These are phyloP conservation scores for Dione juno DNA, from an alignment of 2,888 invertebrate species.

Conservation along the genomic window DNA sequence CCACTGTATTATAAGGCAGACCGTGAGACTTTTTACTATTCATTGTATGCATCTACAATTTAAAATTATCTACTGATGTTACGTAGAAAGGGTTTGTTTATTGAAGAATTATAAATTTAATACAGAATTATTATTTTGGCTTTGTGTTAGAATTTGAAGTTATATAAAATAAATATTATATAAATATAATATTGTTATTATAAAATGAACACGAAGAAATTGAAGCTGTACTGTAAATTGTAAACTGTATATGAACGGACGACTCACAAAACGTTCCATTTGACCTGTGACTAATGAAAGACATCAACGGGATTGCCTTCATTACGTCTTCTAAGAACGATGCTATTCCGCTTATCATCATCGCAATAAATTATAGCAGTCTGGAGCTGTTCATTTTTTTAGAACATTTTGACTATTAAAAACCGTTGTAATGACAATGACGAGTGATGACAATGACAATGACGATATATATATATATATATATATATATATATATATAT, in stretches of 20 bases:
- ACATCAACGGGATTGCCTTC: slow-evolving; percentile 41
- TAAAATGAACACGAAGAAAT: neutral
- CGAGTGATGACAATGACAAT: too few relatives aligned
- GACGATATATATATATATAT: too few relatives aligned
- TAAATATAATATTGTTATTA: neutral
- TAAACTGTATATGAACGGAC: neutral
- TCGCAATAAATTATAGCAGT: slow-evolving; percentile 39
- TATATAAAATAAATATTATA: neutral
- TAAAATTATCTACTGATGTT: slow-evolving; percentile 44
- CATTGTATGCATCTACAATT: slow-evolving; percentile 58
- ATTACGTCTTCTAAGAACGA: slow-evolving; percentile 40
- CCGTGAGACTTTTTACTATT: slow-evolving; percentile 67
- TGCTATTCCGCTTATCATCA: slow-evolving; percentile 41
- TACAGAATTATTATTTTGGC: slow-evolving; percentile 4
- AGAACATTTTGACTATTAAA: slow-evolving; percentile 31
- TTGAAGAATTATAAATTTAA: slow-evolving; percentile 30
- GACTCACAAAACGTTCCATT: slow-evolving; percentile 7
- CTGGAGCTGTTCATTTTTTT: slow-evolving; percentile 32
- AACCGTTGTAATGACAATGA: slow-evolving; percentile 13
- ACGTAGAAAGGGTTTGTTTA: slow-evolving; percentile 26
- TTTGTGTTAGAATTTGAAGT: neutral
- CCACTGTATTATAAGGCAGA: slow-evolving; percentile 70
- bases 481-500: too few relatives aligned
- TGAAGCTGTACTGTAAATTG: neutral
- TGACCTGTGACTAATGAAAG: slow-evolving; percentile 44